phyloP scores from a whole-genome alignment of 2,797 vertebrate genomes.

The Eidolon dupreanum region DNA sequence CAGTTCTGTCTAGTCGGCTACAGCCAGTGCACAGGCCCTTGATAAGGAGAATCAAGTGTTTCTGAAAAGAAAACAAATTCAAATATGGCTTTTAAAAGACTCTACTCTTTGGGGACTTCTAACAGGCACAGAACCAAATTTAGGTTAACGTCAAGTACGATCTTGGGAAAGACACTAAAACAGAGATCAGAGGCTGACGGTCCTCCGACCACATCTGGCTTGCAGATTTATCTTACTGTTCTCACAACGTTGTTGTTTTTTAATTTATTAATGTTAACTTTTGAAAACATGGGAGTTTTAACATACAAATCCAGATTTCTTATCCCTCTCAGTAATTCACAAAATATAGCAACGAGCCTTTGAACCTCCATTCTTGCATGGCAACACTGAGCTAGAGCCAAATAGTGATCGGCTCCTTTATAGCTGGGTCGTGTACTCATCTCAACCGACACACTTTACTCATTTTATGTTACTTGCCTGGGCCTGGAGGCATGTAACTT shows the following conservation, averaged over 20 bases:
- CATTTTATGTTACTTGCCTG: not conserved
- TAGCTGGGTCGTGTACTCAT: not conserved
- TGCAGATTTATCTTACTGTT: not conserved
- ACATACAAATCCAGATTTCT: not conserved
- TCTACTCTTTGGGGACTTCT: not conserved
- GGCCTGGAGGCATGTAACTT: accelerated
- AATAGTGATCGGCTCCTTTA: not conserved
- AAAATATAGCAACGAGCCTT: not conserved
- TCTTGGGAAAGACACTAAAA: not conserved
- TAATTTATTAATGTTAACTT: not conserved
- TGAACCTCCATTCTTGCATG: not conserved
- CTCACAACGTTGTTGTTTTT: not conserved
- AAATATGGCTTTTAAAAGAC: constrained; percentile 13
- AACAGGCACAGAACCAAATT: not conserved
- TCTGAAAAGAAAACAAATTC: constrained; percentile 85
- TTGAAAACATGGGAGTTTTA: not conserved
- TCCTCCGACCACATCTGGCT: not conserved
- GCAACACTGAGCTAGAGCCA: not conserved
- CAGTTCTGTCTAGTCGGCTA: constrained; percentile 97
- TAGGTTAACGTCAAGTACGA: not conserved
- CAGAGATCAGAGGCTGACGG: not conserved
- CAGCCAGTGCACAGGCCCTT: constrained; percentile 98
- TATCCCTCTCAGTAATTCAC: not conserved
- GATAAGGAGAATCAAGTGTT: constrained; percentile 98
- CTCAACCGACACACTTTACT: not conserved